phyloP scores from a whole-genome alignment of 2,888 invertebrate genomes.

The Drosophila neotestacea region DNA sequence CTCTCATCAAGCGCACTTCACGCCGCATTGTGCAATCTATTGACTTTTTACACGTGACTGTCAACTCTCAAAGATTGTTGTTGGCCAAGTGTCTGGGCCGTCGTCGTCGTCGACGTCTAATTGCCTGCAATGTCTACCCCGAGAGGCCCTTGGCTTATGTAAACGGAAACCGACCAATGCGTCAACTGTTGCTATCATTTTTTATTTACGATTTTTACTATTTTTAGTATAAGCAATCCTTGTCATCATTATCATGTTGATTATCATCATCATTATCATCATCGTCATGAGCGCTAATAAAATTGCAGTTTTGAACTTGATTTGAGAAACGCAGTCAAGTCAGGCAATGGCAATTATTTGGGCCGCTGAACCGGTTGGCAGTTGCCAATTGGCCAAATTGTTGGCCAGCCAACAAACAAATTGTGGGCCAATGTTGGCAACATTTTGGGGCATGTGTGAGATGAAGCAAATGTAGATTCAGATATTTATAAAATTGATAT shows the following conservation, averaged over 20 bases:
- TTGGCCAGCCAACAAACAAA: slow-evolving; percentile 13
- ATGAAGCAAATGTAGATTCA: neutral
- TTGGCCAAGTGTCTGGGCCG: slow-evolving; percentile 41
- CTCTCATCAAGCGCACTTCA: slow-evolving; percentile 53
- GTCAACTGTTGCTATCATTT: slow-evolving; percentile 41
- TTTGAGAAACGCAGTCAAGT: slow-evolving; percentile 31
- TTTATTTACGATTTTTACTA: neutral
- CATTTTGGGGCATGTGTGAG: slow-evolving; percentile 10
- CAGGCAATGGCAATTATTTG: slow-evolving; percentile 28
- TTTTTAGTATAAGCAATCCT: neutral
- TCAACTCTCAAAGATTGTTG: slow-evolving; percentile 52
- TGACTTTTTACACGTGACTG: slow-evolving; percentile 80
- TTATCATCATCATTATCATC: slow-evolving; percentile 8
- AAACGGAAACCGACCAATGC: slow-evolving; percentile 26
- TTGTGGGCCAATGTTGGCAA: slow-evolving; percentile 28
- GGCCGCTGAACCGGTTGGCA: slow-evolving; percentile 48
- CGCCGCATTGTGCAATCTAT: slow-evolving; percentile 74
- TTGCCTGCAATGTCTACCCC: slow-evolving; percentile 19
- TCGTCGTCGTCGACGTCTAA: slow-evolving; percentile 28
- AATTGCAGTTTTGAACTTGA: slow-evolving; percentile 71
- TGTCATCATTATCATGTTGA: slow-evolving; percentile 12
- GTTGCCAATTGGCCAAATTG: slow-evolving; percentile 31
- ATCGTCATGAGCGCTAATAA: slow-evolving; percentile 42
- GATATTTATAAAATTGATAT: neutral
- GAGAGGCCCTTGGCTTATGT: slow-evolving; percentile 44